Percentiles rank a stretch among this genome's conserved stretches.
Evolutionary conservation across 2,113 vertebrate genomes (phyloP).

Genomic region (Cyrtonyx montezumae): DNA sequence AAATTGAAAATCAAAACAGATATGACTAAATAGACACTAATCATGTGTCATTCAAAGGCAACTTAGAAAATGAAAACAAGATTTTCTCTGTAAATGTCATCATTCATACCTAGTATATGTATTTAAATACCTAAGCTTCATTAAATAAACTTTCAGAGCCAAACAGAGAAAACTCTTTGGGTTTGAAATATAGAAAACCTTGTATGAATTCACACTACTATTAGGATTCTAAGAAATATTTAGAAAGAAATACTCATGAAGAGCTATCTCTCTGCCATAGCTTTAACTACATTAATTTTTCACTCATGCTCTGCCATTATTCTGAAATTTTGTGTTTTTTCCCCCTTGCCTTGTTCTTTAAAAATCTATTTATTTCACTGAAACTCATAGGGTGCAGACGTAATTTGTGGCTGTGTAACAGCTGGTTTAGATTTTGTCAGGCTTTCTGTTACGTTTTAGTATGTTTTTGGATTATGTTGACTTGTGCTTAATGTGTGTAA

Average conservation of each 20-base stretch:
- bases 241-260: not conserved
- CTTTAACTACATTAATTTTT: not conserved
- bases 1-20: not conserved
- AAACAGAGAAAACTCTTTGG: not conserved
- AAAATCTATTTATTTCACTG: slow-evolving; percentile 15
- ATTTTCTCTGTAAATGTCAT: not conserved
- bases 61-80: not conserved
- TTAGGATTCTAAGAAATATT: not conserved
- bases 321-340: not conserved
- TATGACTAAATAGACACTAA: not conserved
- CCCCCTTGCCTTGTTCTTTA: not conserved
- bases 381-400: slow-evolving; percentile 29
- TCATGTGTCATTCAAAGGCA: not conserved
- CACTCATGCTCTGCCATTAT: not conserved
- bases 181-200: not conserved
- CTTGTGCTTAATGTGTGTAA: slow-evolving; percentile 50
- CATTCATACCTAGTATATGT: not conserved
- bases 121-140: not conserved
- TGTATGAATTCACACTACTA: not conserved
- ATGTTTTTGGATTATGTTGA: slow-evolving; percentile 53
- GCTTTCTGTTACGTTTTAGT: slow-evolving; percentile 38
- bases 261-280: not conserved
- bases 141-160: not conserved
- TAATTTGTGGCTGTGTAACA: slow-evolving; percentile 41
- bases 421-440: slow-evolving; percentile 48